Evolutionary conservation across 2,797 vertebrate species (phyloP), one percentile per base, ranked within the genome.

Genomic region (Syngnathus acus): DNA sequence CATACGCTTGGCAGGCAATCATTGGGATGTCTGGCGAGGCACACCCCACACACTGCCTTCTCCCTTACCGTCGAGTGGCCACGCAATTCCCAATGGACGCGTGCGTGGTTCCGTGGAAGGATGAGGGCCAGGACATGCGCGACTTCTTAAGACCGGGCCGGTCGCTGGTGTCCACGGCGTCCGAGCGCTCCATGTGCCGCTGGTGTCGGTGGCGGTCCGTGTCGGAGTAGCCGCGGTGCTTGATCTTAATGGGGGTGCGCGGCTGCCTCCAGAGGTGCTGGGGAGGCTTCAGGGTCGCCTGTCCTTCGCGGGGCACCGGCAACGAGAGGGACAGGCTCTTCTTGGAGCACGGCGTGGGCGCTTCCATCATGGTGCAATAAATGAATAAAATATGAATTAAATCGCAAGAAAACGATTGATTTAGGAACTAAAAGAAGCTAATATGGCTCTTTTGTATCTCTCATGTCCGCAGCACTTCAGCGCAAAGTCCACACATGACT

Each of bases 191-290:
- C 72, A 98, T 97, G 85, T 92, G 93, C 82, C 94, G 93, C 19
- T 60, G 60, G 84, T 92, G 87, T 54, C 92, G 93, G 50, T 89
- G 90, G 71, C 95, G 90, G 80, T 95, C 95, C 9, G 93, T 93
- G 86, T 98, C 96, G 16, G 95, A 98, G 87, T 95, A 97, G 7
- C 95, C 95, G 43, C 96, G 93, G 80, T 97, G 95, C 75, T 97
- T 93, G 86, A 98, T 97, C 69, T 93, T 93, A 88, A 98, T 97
- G 59, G 94, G 95, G 80, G 94, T 98, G 72, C 95, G 90, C 42
- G 96, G 96, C 80, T 97, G 95, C 68, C 95, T 92, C 96, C 95
- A 97, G 19, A 98, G 93, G 90, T 98, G 96, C 85, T 98, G 95
- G 68, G 73, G 96, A 58, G 95, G 94, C 71, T 94, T 94, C 43